phyloP scores from a whole-genome alignment of 1,140 invertebrate genomes.

The Palaemon carinicauda region DNA sequence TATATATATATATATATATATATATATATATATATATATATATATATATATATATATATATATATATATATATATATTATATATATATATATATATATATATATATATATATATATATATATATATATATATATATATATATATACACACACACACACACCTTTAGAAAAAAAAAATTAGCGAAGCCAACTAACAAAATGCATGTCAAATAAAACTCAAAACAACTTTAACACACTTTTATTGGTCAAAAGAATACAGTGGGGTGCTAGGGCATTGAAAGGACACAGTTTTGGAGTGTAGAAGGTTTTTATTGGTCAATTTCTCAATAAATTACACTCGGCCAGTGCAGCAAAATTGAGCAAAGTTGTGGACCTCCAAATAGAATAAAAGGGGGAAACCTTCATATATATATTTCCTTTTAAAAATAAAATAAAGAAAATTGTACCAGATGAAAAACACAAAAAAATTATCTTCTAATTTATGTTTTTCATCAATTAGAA shows the following conservation, averaged over 20 bases:
- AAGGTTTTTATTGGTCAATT: slow-evolving; percentile 47
- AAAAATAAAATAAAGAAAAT: background rate
- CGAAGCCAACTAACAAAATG: too few species aligned
- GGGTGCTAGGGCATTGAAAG: slow-evolving; percentile 22
- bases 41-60: slow-evolving; percentile 13
- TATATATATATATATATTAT: slow-evolving; percentile 10
- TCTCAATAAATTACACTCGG: slow-evolving; percentile 50
- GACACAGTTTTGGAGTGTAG: slow-evolving; percentile 44
- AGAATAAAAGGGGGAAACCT: slow-evolving; percentile 33
- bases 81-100: background rate
- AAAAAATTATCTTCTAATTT: background rate
- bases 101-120: background rate
- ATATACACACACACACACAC: too few species aligned
- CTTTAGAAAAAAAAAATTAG: too few species aligned
- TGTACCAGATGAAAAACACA: background rate
- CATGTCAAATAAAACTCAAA: background rate
- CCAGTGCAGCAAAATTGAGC: slow-evolving; percentile 49
- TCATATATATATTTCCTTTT: background rate
- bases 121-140: background rate
- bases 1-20: too few species aligned
- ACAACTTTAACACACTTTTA: background rate
- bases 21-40: background rate
- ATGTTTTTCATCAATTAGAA: background rate
- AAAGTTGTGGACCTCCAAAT: slow-evolving; percentile 50
- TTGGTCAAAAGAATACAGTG: background rate